Conservation (phyloP, 2,797 vertebrate genomes). For the Cyclura pinguis region DNA sequence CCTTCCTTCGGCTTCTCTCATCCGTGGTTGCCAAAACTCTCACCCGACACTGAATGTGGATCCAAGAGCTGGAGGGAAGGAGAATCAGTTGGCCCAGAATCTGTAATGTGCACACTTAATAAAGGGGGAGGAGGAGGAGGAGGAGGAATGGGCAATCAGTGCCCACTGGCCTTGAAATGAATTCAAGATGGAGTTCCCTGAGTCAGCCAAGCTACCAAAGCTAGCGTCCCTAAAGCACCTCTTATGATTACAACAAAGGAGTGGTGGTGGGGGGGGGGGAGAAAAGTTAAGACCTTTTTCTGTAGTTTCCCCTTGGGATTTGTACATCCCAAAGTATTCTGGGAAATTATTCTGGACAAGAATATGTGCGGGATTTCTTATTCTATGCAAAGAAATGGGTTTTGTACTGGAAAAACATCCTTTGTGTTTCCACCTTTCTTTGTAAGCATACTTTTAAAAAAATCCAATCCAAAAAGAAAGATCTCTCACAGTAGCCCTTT, state of each 20-base stretch:
- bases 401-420: too few relatives aligned
- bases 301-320: too few relatives aligned
- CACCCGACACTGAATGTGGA: conserved; percentile 44
- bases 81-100: conserved; percentile 39
- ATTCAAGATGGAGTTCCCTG: not conserved
- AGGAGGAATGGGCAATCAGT: not conserved
- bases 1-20: conserved; percentile 64
- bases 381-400: too few relatives aligned
- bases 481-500: conserved; percentile 9
- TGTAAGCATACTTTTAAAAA: too few relatives aligned
- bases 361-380: too few relatives aligned
- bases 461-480: too few relatives aligned
- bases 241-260: not conserved
- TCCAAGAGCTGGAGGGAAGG: conserved; percentile 39
- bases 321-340: too few relatives aligned
- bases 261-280: too few relatives aligned
- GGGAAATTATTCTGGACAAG: too few relatives aligned
- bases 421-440: too few relatives aligned
- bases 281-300: not conserved
- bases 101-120: not conserved
- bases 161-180: not conserved
- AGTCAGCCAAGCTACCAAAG: not conserved
- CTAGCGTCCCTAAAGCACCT: not conserved
- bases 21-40: conserved; percentile 58
- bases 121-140: too few relatives aligned